Conservation (phyloP, 2,797 vertebrate species). For the Sebastes diaconus region DNA sequence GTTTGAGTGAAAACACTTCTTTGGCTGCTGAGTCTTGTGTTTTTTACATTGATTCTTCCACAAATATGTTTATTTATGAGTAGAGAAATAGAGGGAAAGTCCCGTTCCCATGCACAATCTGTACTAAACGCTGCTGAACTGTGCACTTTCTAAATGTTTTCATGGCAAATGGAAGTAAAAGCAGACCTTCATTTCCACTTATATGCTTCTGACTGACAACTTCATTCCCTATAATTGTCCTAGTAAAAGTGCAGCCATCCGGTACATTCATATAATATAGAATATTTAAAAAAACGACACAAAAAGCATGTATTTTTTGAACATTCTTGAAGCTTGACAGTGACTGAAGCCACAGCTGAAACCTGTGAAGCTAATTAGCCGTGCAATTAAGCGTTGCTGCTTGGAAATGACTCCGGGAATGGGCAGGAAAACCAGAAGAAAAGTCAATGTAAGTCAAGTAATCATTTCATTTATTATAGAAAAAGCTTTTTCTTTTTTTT, state of each 20-base stretch:
- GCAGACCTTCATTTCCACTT: neutral
- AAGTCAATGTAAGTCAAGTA: neutral
- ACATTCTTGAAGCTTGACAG: neutral
- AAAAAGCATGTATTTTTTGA: neutral
- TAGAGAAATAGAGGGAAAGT: neutral
- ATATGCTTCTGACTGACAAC: neutral
- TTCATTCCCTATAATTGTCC: neutral
- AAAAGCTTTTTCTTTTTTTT: neutral
- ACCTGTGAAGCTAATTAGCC: conserved; percentile 1
- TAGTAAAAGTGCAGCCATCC: neutral
- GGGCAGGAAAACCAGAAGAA: neutral
- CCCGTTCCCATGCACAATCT: neutral
- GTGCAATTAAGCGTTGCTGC: neutral
- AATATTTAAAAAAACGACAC: neutral
- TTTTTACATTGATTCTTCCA: neutral
- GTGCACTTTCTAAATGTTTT: neutral
- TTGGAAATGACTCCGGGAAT: neutral
- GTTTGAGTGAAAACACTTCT: neutral
- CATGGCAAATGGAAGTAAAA: neutral
- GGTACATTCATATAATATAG: neutral
- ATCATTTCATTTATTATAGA: neutral
- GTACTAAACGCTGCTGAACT: neutral
- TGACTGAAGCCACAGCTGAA: conserved; percentile 7
- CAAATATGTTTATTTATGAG: conserved; percentile 10
- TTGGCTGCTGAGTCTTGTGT: neutral